phyloP scores from a whole-genome alignment of 2,888 invertebrate species.

The Cheilosia vernalis region DNA sequence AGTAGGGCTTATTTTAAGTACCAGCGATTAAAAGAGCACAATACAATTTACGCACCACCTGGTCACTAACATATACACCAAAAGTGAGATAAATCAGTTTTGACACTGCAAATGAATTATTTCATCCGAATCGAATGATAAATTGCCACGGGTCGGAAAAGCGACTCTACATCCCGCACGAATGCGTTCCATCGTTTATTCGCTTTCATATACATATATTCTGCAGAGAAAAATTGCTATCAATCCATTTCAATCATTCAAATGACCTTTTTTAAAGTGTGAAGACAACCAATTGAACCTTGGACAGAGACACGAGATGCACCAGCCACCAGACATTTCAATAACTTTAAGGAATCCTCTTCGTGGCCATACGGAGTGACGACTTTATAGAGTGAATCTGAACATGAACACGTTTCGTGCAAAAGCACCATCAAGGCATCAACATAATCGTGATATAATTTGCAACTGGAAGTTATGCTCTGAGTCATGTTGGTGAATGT shows the following conservation, averaged over 20 bases:
- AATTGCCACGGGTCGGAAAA: not conserved
- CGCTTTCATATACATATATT: slow-evolving; percentile 1
- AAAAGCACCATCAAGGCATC: not conserved
- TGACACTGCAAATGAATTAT: slow-evolving; percentile 18
- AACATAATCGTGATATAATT: not conserved
- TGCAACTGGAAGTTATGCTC: not conserved
- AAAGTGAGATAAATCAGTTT: slow-evolving; percentile 21
- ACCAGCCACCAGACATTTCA: not conserved
- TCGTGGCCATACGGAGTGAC: not conserved
- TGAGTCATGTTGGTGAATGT: too few relatives aligned
- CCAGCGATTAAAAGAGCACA: not conserved
- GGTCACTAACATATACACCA: not conserved
- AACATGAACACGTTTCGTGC: slow-evolving; percentile 5
- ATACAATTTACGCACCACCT: not conserved
- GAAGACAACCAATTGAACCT: slow-evolving; percentile 5
- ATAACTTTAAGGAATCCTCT: slow-evolving; percentile 1
- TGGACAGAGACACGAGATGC: not conserved
- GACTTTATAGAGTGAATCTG: not conserved
- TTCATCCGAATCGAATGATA: slow-evolving; percentile 14
- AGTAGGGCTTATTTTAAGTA: not conserved
- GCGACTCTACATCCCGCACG: not conserved
- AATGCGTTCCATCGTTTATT: slow-evolving; percentile 8
- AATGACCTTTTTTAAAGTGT: slow-evolving; percentile 13
- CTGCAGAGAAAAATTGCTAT: not conserved
- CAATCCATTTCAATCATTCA: slow-evolving; percentile 19